These are phyloP conservation scores for Galbula dea DNA, from an alignment of 2,113 vertebrate genomes.

Conservation along the genomic window DNA sequence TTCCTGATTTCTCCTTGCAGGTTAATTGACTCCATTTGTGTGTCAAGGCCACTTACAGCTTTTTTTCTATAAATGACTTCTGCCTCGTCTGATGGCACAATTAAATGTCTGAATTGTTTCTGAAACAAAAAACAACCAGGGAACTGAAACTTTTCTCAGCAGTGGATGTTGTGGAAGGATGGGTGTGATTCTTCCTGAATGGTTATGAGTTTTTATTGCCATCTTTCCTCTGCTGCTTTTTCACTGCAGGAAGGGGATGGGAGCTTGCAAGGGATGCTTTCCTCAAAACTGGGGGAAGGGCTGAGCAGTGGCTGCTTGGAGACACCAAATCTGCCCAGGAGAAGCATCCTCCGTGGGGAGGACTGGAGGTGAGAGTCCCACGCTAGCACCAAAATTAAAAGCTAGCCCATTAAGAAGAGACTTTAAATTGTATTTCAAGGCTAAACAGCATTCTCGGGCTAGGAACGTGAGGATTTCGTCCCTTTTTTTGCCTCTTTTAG, in stretches of 20 bases:
- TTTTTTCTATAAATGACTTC: slow-evolving; percentile 23
- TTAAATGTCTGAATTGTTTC: neutral
- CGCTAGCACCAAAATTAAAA: rapidly evolving
- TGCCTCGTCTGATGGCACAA: neutral
- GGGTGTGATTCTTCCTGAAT: neutral
- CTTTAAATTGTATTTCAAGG: neutral
- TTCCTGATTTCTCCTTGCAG: neutral
- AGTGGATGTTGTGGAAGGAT: neutral
- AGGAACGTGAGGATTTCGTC: neutral
- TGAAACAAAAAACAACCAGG: neutral
- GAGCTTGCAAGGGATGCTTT: neutral
- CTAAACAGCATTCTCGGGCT: neutral
- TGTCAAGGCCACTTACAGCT: neutral
- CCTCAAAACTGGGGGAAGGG: neutral
- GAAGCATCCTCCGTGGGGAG: neutral
- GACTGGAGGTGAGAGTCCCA: neutral
- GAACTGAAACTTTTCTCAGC: neutral
- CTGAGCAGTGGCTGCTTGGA: neutral
- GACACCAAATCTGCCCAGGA: neutral
- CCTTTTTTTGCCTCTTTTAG: neutral
- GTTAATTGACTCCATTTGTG: slow-evolving; percentile 48
- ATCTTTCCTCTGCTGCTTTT: neutral
- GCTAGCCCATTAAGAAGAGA: neutral
- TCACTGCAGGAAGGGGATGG: neutral
- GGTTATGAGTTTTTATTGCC: neutral